These are phyloP conservation scores for Atta texana DNA, from an alignment of 1,140 invertebrate species.

Conservation along the genomic window DNA sequence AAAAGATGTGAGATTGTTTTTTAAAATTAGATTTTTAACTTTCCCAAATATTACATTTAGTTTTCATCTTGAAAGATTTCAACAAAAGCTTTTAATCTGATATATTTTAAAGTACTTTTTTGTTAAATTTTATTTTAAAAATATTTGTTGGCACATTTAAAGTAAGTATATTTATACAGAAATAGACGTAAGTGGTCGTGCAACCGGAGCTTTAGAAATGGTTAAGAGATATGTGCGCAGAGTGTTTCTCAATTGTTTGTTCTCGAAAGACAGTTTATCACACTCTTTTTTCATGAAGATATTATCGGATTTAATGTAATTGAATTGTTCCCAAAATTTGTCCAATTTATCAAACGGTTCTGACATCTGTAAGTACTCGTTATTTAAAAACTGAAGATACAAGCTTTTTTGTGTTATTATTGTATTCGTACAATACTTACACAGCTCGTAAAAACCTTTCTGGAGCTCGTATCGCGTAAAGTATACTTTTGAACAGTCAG, in stretches of 20 bases:
- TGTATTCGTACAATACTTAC: constrained; percentile 13
- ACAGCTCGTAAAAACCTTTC: neutral
- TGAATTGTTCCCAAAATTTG: constrained; percentile 83
- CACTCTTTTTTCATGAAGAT: constrained; percentile 74
- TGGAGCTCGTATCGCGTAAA: constrained; percentile 62
- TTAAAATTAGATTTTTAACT: constrained; percentile 24
- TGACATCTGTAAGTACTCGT: constrained; percentile 69
- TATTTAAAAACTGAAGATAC: neutral
- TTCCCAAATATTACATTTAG: neutral
- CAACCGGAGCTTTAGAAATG: constrained; percentile 69
- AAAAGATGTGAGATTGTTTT: neutral
- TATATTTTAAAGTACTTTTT: neutral
- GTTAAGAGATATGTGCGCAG: constrained; percentile 77
- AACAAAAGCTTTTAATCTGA: neutral
- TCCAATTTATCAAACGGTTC: constrained; percentile 79
- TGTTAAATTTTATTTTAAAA: too few relatives aligned
- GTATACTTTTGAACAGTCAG: constrained; percentile 75
- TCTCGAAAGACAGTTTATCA: constrained; percentile 74
- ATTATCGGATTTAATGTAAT: constrained; percentile 81
- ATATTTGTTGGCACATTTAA: neutral
- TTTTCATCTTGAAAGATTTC: neutral
- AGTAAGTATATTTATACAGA: constrained; percentile 29
- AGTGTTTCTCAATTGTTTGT: constrained; percentile 76
- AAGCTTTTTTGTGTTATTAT: neutral
- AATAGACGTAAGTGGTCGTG: constrained; percentile 50